Percentiles rank a stretch among this genome's conserved stretches.
Conservation (phyloP, 2,797 vertebrate genomes). For the Typhlichthys subterraneus region DNA sequence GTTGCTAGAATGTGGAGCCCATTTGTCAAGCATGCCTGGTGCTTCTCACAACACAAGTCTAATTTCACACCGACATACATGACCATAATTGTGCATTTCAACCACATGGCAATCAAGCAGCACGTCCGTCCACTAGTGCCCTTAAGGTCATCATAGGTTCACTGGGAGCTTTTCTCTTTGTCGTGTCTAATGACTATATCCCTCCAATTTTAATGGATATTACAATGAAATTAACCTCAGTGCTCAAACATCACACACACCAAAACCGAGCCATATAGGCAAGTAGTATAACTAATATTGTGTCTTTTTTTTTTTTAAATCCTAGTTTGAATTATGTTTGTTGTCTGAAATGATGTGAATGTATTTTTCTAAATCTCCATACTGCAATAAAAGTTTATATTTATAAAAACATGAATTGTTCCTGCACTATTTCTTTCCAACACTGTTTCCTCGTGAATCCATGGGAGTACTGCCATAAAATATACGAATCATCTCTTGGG, state of each 20-base stretch:
- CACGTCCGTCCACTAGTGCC: slow-evolving; percentile 32
- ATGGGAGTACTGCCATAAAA: background rate
- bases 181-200: slow-evolving; percentile 32
- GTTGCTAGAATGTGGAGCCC: slow-evolving; percentile 53
- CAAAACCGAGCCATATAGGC: slow-evolving; percentile 84
- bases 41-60: slow-evolving; percentile 54
- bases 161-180: slow-evolving; percentile 27
- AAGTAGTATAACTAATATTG: slow-evolving; percentile 56
- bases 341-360: slow-evolving; percentile 99
- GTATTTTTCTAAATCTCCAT: slow-evolving; percentile 99
- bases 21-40: slow-evolving; percentile 58
- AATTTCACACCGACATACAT: slow-evolving; percentile 53
- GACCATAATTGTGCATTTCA: slow-evolving; percentile 59
- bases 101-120: slow-evolving; percentile 42
- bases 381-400: slow-evolving; percentile 99
- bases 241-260: slow-evolving; percentile 86
- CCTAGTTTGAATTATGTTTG: slow-evolving; percentile 95
- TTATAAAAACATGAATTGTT: slow-evolving; percentile 84
- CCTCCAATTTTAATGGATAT: slow-evolving; percentile 48
- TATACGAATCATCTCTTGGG: slow-evolving; percentile 10
- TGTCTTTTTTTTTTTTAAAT: slow-evolving; percentile 65
- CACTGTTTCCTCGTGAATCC: slow-evolving; percentile 6
- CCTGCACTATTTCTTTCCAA: slow-evolving; percentile 31
- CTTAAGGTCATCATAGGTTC: slow-evolving; percentile 24
- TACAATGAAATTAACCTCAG: slow-evolving; percentile 77